Evolutionary conservation across 2,113 vertebrate genomes (phyloP), one percentile per base, ranked within the genome.

Genomic region (Ciconia stormi): DNA sequence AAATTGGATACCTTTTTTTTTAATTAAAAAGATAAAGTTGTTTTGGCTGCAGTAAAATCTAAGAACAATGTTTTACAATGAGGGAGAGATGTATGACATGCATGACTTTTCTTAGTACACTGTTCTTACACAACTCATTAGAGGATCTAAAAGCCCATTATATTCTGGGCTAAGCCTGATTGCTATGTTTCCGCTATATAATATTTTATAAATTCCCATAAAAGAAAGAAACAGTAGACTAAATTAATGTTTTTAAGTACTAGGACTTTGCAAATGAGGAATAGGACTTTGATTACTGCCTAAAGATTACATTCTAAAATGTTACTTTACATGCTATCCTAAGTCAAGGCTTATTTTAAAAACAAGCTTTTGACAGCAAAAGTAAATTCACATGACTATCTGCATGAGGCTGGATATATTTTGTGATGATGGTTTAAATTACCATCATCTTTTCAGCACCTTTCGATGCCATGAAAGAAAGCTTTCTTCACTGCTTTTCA

Each of bases 61-160:
- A 79, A 82, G 91, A 95, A 66, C 69, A 89, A 40, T 82, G 61
- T 95, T 96, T 97, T 97, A 96, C 93, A 95, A 95, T 90, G 94
- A 97, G 91, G 94, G 93, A 91, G 87, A 94, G 95, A 96, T 87
- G 63, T 94, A 88, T 93, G 95, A 95, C 97, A 96, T 97, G 91
- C 91, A 80, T 73, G 66, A 55, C 32, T 94, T 93, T 89, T 77
- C 61, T 71, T 55, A 91, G 79, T 58, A 47, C 19, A 0, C 72
- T 69, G 83, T 91, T 95, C 81, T 94, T 80, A 73, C 70, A 73
- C 74, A 91, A 73, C 66, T 95, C 66, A 70, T 94, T 97, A 97
- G 70, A 87, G 73, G 62, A 72, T 79, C 91, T 94, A 77, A 95
- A 93, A 93, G 53, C 61, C 47, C 29, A 47, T 93, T 97, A 55